Evolutionary conservation across 2,888 invertebrate species (phyloP).

Genomic region (Plemyria rubiginata): DNA sequence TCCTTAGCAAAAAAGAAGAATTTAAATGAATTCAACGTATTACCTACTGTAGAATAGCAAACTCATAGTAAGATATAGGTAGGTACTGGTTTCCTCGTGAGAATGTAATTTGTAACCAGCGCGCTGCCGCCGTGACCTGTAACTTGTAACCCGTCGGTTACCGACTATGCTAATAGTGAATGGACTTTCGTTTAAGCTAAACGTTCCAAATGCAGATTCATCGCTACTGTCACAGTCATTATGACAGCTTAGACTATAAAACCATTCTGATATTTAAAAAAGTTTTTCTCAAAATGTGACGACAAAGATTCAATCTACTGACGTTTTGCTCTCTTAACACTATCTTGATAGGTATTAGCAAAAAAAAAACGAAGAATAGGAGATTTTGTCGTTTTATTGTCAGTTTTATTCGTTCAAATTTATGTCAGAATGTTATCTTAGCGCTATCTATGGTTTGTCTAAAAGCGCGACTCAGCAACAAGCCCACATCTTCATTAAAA

Average conservation of each 20-base stretch:
- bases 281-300: too few relatives aligned
- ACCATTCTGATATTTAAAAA: too few relatives aligned
- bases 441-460: slow-evolving; percentile 41
- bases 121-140: slow-evolving; percentile 57
- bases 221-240: not conserved
- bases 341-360: too few relatives aligned
- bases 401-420: not conserved
- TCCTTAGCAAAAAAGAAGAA: too few relatives aligned
- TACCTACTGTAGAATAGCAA: not conserved
- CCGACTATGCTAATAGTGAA: slow-evolving; percentile 72
- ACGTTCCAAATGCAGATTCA: slow-evolving; percentile 41
- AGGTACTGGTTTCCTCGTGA: slow-evolving; percentile 60
- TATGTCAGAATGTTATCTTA: not conserved
- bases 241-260: not conserved
- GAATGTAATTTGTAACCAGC: slow-evolving; percentile 68
- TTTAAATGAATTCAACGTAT: too few relatives aligned
- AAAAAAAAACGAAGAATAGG: too few relatives aligned
- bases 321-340: too few relatives aligned
- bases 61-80: not conserved
- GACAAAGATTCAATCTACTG: too few relatives aligned
- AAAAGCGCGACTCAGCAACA: slow-evolving; percentile 54
- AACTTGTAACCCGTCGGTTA: slow-evolving; percentile 42
- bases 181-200: slow-evolving; percentile 59
- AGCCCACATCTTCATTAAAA: slow-evolving; percentile 82
- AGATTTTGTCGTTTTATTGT: not conserved